Base-by-base conservation (phyloP, 2,113 vertebrate species). In the Sardina pilchardus region DNA sequence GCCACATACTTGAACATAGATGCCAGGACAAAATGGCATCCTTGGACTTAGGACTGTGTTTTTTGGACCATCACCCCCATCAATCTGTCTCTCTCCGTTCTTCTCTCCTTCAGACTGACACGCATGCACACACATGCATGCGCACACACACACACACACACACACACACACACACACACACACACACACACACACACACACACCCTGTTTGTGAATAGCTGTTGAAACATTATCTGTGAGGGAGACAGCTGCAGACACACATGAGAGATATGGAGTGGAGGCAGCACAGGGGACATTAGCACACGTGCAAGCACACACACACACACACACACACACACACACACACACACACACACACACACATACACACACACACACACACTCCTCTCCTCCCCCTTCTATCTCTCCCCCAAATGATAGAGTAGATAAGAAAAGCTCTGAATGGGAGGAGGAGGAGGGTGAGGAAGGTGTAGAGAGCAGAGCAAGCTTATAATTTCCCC, bases 181-280 rank as follows among this genome's bases (percentile, higher is more conserved):
- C 53, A 56, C 53, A 56, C 53, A 56, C 53, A 63, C 56, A 63
- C 56, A 63, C 24, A 63, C 56, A 63, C 56, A 45, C 44, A 48
- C 81, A 45, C 21, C 48, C 84, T 53, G 84, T 88, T 90, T 91
- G 89, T 89, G 93, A 93, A 92, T 92, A 90, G 92, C 71, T 81
- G 89, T 88, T 92, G 94, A 94, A 94, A 94, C 92, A 92, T 93
- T 93, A 94, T 94, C 93, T 91, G 90, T 89, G 85, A 44, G 59
- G 85, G 88, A 92, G 93, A 94, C 94, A 94, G 94, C 94, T 94
- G 94, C 93, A 93, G 90, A 90, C 92, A 93, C 91, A 90, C 87
- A 81, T 85, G 84, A 92, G 36, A 88, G 90, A 93, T 90, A 92
- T 89, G 90, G 91, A 92, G 90, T 90, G 88, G 88, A 85, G 86